Base-by-base conservation (phyloP, 2,888 invertebrate genomes). In the Dugesia japonica region DNA sequence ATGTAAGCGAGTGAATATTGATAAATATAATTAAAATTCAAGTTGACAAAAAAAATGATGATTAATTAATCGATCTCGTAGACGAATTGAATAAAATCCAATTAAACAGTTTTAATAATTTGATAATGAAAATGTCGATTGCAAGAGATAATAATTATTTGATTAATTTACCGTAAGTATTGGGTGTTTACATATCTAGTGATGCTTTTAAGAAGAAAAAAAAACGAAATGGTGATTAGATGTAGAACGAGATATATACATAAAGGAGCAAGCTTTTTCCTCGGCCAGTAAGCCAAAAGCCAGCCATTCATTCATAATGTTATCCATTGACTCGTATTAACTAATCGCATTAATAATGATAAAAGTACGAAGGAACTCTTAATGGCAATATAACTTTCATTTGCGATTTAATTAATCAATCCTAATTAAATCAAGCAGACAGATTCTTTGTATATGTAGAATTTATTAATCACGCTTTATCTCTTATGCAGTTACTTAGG, bases 21-120 rank as follows among this genome's bases (percentile, higher is more conserved):
- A 56, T 56, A 56, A 56, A 56, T 56, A 23, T 56, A 56, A 56
- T 56, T 56, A 56, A 56, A 56, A 56, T 56, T 56, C 56, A 56
- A 56, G 20, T 56, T 56, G 56, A 56, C 56, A 56, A 56, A 56
- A 56, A 56, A 56, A 56, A 56, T n/a, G 56, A 56, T 56, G 56
- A 56, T 56, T 56, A 56, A 56, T 56, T 56, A 56, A 56, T 56
- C 56, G 56, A 56, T 56, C n/a, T 56, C 56, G 56, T 56, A 56
- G 56, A 56, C 56, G 56, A 56, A 56, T 56, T 56, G 56, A 56
- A 56, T 56, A 56, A 56, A 56, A 56, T 56, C 56, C 56, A 56
- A 56, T 56, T 56, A 56, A 56, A 56, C n/a, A 56, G 9, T 20
- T 56, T 56, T 56, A 56, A 56, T 56, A 56, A 56, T 13, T 38